These are phyloP conservation scores for Drosophila navojoa DNA, from an alignment of 1,140 invertebrate species.

Conservation along the genomic window DNA sequence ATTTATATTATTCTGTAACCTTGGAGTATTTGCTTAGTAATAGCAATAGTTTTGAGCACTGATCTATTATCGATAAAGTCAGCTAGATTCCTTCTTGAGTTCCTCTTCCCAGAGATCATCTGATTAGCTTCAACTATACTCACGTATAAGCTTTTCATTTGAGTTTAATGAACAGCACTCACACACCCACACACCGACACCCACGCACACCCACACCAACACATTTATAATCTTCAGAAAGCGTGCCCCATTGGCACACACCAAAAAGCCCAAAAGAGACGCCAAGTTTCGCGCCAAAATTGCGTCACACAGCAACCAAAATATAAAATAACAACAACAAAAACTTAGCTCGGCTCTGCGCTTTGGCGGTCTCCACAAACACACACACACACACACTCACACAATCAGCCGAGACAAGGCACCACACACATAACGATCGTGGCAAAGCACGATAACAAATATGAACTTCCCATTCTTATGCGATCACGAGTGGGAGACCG, in stretches of 20 bases:
- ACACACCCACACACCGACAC: conserved; percentile 4
- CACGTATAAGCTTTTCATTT: neutral
- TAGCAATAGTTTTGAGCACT: neutral
- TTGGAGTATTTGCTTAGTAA: no score
- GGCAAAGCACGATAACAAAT: conserved; percentile 77
- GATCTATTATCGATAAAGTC: neutral
- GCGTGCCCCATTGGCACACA: conserved; percentile 57
- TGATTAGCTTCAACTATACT: no score
- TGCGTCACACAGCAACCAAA: conserved; percentile 62
- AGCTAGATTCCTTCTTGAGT: no score
- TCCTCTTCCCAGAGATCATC: no score
- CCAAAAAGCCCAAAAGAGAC: conserved; percentile 53
- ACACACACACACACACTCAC: conserved; percentile 13
- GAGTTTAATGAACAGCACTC: neutral
- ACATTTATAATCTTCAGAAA: conserved; percentile 14
- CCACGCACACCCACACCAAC: conserved; percentile 4
- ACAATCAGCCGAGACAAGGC: conserved; percentile 7
- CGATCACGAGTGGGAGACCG: conserved; percentile 47
- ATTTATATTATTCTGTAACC: no score
- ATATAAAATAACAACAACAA: conserved; percentile 10
- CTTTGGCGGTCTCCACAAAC: conserved; percentile 59
- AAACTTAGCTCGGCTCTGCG: conserved; percentile 17
- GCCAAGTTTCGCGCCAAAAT: conserved; percentile 80
- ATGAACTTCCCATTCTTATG: conserved; percentile 57
- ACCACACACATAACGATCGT: conserved; percentile 47